Conservation (phyloP, 2,888 invertebrate species). For the Leptopterna dolabrata region DNA sequence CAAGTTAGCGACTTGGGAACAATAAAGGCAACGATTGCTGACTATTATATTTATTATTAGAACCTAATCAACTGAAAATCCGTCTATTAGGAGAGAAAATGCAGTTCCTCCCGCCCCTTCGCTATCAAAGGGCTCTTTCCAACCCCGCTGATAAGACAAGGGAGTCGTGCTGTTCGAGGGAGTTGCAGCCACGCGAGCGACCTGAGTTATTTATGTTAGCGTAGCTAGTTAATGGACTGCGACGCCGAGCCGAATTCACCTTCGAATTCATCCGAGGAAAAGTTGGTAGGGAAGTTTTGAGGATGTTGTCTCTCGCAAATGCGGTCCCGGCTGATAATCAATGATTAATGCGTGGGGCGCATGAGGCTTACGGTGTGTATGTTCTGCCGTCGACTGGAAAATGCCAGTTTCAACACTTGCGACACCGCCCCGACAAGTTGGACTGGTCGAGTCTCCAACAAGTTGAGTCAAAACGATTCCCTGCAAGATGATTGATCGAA, state of each 20-base stretch:
- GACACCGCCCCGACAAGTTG: too few species aligned
- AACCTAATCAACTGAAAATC: background rate
- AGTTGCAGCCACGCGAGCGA: conserved; percentile 4
- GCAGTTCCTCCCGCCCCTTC: background rate
- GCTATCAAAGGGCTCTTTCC: background rate
- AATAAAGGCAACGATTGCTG: too few species aligned
- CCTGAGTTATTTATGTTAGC: conserved; percentile 16
- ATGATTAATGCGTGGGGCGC: background rate
- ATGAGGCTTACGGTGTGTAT: background rate
- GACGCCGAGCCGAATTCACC: background rate
- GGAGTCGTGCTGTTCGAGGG: background rate
- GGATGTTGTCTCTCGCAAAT: background rate
- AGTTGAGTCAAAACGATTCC: too few species aligned
- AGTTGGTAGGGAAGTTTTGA: background rate
- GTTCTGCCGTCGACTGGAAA: background rate
- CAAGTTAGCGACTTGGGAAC: too few species aligned
- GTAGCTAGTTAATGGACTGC: conserved; percentile 3
- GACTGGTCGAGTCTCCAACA: too few species aligned
- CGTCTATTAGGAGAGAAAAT: background rate
- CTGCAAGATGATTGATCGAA: background rate
- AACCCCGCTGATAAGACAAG: conserved; percentile 3
- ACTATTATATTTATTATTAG: background rate
- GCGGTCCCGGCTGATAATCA: background rate
- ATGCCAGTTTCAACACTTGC: too few species aligned
- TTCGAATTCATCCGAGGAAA: background rate